phyloP scores from a whole-genome alignment of 2,113 vertebrate species.

The Quiscalus mexicanus region DNA sequence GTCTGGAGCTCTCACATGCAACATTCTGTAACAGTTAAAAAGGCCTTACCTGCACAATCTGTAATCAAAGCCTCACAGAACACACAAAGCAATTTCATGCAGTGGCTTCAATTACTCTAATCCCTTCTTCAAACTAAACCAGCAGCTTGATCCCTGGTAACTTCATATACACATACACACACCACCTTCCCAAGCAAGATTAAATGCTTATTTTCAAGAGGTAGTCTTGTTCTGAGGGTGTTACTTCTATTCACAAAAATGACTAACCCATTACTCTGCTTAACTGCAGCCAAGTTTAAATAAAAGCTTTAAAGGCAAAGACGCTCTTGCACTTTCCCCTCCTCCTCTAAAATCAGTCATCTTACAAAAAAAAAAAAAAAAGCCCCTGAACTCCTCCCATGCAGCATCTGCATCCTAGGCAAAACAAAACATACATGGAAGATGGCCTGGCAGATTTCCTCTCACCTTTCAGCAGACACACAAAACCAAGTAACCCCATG shows the following conservation, averaged over 20 bases:
- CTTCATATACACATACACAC: not conserved
- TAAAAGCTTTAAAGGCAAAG: not conserved
- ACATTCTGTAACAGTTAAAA: slow-evolving; percentile 73
- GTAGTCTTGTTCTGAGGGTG: not conserved
- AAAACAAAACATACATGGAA: fast-evolving
- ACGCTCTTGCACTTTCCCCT: not conserved
- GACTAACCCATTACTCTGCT: not conserved
- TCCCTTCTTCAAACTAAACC: not conserved
- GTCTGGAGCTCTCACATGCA: slow-evolving; percentile 76
- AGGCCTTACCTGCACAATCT: slow-evolving; percentile 78
- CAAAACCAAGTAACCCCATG: not conserved
- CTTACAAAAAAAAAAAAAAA: not conserved
- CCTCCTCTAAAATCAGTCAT: not conserved
- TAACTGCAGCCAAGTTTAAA: not conserved
- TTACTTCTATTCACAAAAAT: not conserved
- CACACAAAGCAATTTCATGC: slow-evolving; percentile 39
- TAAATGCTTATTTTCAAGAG: not conserved
- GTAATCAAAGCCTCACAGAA: slow-evolving; percentile 73
- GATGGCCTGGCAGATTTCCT: not conserved
- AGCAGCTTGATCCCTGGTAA: not conserved
- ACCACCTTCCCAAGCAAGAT: not conserved
- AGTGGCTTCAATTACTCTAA: not conserved
- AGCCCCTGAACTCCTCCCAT: not conserved
- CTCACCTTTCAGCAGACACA: not conserved
- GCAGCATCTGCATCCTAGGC: not conserved